Evolutionary conservation across 2,888 invertebrate species (phyloP).

Genomic region (Dryococelus australis): DNA sequence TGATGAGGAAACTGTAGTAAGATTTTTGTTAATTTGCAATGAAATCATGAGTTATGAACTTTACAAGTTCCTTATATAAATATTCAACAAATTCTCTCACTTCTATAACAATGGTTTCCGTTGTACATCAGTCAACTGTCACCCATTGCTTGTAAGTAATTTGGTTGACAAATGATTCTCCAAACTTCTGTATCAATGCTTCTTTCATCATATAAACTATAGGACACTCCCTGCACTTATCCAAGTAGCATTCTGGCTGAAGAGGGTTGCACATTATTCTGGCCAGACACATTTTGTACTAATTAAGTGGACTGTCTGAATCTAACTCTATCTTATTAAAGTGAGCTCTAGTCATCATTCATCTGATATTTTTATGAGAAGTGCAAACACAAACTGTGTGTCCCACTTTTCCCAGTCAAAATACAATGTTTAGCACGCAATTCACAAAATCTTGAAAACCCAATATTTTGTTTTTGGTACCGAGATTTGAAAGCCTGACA

Average conservation of each 20-base stretch:
- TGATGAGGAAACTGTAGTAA: slow-evolving; percentile 38
- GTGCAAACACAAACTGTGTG: background rate
- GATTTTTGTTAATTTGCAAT: slow-evolving; percentile 43
- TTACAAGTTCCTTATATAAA: slow-evolving; percentile 39
- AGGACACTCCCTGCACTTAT: background rate
- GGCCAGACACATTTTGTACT: background rate
- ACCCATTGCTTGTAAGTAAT: slow-evolving; percentile 46
- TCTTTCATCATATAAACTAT: background rate
- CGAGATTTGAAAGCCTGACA: too few relatives aligned
- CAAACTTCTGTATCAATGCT: too few relatives aligned
- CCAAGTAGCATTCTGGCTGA: background rate
- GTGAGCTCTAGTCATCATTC: background rate
- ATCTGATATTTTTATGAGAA: background rate
- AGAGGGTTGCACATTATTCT: background rate
- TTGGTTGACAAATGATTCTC: slow-evolving; percentile 38
- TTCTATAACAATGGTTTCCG: slow-evolving; percentile 44
- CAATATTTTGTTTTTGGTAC: too few relatives aligned
- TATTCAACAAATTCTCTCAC: slow-evolving; percentile 42
- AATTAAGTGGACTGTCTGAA: background rate
- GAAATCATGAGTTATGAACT: slow-evolving; percentile 40
- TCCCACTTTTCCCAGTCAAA: slow-evolving; percentile 17
- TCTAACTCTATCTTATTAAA: too few relatives aligned
- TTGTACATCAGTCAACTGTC: slow-evolving; percentile 43
- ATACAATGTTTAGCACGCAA: too few relatives aligned
- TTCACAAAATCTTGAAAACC: too few relatives aligned